phyloP scores from a whole-genome alignment of 2,113 vertebrate species.

The Pluvialis apricaria region DNA sequence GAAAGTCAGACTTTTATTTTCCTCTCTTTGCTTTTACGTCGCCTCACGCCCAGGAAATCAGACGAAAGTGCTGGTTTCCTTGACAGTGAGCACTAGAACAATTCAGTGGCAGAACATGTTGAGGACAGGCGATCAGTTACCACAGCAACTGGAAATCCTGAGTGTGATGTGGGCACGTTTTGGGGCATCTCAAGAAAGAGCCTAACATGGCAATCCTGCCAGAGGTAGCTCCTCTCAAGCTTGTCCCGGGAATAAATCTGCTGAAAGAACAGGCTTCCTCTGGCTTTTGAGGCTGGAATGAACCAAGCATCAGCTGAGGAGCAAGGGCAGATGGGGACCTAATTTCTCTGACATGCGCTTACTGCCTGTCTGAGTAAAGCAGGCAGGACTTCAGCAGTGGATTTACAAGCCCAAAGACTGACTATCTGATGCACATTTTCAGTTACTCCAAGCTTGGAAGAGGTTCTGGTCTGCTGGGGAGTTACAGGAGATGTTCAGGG shows the following conservation, averaged over 20 bases:
- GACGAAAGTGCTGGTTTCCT: neutral
- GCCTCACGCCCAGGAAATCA: neutral
- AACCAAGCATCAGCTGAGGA: neutral
- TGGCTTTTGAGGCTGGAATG: neutral
- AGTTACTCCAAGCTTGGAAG: neutral
- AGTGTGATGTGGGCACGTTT: neutral
- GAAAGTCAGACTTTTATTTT: neutral
- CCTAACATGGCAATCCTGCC: neutral
- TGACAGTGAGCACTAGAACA: neutral
- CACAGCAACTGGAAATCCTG: neutral
- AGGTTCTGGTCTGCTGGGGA: rapidly evolving
- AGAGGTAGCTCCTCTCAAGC: neutral
- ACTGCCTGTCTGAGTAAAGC: neutral
- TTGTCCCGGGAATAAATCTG: neutral
- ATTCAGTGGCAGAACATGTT: neutral
- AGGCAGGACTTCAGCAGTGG: neutral
- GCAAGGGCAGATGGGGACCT: neutral
- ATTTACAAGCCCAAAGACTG: neutral
- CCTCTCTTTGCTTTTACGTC: neutral
- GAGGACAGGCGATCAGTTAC: neutral
- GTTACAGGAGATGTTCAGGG: neutral
- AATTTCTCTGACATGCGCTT: neutral
- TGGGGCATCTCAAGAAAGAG: neutral
- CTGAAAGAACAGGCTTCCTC: neutral
- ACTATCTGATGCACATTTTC: neutral